phyloP scores from a whole-genome alignment of 2,113 vertebrate genomes.

The Plectropomus leopardus region DNA sequence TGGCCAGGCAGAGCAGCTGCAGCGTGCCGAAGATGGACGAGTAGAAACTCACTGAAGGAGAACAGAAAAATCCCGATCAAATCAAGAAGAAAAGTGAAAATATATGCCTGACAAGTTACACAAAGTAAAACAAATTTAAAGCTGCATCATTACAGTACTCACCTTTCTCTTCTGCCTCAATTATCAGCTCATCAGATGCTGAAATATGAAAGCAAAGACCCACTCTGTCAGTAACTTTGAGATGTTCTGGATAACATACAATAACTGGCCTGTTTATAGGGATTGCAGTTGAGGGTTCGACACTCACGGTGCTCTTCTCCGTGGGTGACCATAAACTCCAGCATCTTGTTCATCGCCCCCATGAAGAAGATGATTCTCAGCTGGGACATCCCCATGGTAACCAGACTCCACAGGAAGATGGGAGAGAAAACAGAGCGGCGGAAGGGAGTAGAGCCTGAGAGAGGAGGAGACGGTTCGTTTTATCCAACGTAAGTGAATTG shows the following conservation, averaged over 20 bases:
- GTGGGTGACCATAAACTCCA: conserved; percentile 87
- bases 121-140: not conserved
- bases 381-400: conserved; percentile 94
- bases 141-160: not conserved
- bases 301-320: conserved; percentile 77
- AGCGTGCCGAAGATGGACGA: conserved; percentile 90
- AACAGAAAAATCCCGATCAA: not conserved
- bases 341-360: conserved; percentile 95
- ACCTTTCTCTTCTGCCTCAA: conserved; percentile 63
- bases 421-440: conserved; percentile 89
- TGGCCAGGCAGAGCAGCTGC: conserved; percentile 91
- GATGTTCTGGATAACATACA: accelerated
- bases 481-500: not conserved
- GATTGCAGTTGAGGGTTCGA: not conserved
- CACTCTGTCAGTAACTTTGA: not conserved
- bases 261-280: not conserved
- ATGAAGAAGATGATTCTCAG: conserved; percentile 93
- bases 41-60: conserved; percentile 87
- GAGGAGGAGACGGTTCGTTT: not conserved
- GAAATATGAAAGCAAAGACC: conserved; percentile 43
- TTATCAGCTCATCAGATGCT: conserved; percentile 65
- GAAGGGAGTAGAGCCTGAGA: conserved; percentile 83
- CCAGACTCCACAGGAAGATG: conserved; percentile 93
- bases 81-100: not conserved
- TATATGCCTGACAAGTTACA: not conserved